A percentile compares a stretch with the other conserved stretches of the same genome.
phyloP scores from a whole-genome alignment of 1,140 invertebrate species.

The Lysiphlebus fabarum region DNA sequence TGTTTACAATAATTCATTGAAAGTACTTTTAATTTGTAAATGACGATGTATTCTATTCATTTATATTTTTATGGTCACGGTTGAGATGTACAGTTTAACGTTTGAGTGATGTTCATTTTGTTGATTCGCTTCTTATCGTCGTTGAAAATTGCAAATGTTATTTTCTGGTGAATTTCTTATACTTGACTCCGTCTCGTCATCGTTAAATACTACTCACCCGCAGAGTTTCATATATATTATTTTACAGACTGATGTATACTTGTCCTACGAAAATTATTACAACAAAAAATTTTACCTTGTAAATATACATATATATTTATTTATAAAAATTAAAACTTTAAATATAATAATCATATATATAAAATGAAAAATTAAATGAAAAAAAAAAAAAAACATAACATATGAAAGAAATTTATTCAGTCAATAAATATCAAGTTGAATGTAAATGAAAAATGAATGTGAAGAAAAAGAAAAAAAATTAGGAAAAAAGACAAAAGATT shows the following conservation, averaged over 20 bases:
- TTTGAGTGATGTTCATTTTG: constrained; percentile 24
- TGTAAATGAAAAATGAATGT: constrained; percentile 13
- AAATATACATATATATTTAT: neutral
- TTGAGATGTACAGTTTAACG: constrained; percentile 25
- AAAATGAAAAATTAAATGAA: neutral
- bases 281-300: constrained; percentile 1
- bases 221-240: neutral
- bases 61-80: constrained; percentile 24
- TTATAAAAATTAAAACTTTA: neutral
- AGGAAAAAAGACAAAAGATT: constrained; percentile 11
- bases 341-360: neutral
- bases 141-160: constrained; percentile 13
- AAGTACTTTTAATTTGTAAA: constrained; percentile 44
- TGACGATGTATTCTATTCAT: constrained; percentile 31
- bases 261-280: constrained; percentile 11
- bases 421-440: constrained; percentile 8
- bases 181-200: neutral
- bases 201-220: constrained; percentile 11
- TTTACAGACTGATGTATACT: constrained; percentile 7
- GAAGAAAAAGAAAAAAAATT: neutral
- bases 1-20: constrained; percentile 33
- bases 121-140: constrained; percentile 3
- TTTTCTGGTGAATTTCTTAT: constrained; percentile 19
- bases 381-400: neutral
- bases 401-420: constrained; percentile 8